A percentile compares a stretch with the other conserved stretches of the same genome.
Conservation (phyloP, 2,888 invertebrate species). For the Lithophane ornitopus region DNA sequence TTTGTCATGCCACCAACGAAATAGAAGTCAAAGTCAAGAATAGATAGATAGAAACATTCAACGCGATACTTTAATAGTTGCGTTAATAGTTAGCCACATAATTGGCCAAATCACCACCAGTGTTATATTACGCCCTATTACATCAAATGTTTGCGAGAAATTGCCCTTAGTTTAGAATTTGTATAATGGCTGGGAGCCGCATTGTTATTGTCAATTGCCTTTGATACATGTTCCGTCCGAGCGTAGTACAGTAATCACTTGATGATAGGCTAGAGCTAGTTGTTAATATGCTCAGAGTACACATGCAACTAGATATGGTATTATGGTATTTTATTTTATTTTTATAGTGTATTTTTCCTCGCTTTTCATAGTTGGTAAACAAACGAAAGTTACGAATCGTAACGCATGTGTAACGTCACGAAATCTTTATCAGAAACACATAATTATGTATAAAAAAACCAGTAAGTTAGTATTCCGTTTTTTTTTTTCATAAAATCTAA, state of each 20-base stretch:
- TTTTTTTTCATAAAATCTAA: not conserved
- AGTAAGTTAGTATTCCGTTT: not conserved
- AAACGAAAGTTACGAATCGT: not conserved
- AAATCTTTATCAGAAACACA: not conserved
- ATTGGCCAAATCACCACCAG: conserved; percentile 15
- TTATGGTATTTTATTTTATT: no score
- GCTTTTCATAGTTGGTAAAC: not conserved
- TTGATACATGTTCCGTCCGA: conserved; percentile 19
- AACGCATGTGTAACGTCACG: not conserved
- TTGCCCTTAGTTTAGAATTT: conserved; percentile 19
- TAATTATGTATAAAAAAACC: not conserved
- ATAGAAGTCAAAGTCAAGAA: no score
- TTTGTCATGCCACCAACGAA: no score
- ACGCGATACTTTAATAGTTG: not conserved
- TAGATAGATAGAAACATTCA: not conserved
- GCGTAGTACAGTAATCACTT: conserved; percentile 43
- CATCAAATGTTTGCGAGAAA: conserved; percentile 35
- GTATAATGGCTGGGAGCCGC: conserved; percentile 14
- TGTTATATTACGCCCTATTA: conserved; percentile 9
- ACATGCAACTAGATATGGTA: not conserved
- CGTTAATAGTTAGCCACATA: not conserved
- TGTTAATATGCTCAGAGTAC: conserved; percentile 13
- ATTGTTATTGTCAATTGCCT: conserved; percentile 49
- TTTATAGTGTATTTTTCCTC: not conserved
- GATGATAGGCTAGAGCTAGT: conserved; percentile 20